Evolutionary conservation across 2,113 vertebrate species (phyloP).

Genomic region (Gnathonemus echidnorhynchus): DNA sequence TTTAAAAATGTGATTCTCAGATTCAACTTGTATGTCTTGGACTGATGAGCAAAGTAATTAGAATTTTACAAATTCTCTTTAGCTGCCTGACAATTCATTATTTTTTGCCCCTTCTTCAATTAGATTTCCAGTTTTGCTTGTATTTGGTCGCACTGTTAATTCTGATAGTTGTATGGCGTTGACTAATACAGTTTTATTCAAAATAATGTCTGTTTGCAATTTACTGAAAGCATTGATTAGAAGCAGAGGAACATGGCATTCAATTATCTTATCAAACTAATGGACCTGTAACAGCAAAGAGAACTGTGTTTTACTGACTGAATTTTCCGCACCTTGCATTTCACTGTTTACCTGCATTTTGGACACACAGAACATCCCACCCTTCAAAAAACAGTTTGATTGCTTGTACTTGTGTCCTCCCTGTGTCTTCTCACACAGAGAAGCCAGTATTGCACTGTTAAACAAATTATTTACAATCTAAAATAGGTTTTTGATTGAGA

Average conservation of each 20-base stretch:
- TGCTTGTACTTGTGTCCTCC: not conserved
- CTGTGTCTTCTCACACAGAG: not conserved
- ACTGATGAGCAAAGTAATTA: not conserved
- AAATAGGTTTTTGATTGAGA: not conserved
- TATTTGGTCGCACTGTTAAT: not conserved
- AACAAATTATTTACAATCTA: not conserved
- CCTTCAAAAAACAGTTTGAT: not conserved
- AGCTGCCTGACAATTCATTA: not conserved
- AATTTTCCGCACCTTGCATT: not conserved
- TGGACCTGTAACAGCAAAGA: not conserved
- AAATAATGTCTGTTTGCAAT: not conserved
- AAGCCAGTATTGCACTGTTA: not conserved
- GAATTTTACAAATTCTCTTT: not conserved
- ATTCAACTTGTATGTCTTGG: not conserved
- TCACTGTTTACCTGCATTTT: not conserved
- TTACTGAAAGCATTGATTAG: not conserved
- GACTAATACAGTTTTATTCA: not conserved
- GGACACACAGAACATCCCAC: not conserved
- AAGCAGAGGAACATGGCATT: not conserved
- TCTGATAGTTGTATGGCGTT: not conserved
- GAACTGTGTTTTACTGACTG: not conserved
- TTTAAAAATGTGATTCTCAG: not conserved
- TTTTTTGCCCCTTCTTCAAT: not conserved
- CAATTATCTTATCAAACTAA: constrained; percentile 7
- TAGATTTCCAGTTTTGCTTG: not conserved